phyloP scores from a whole-genome alignment of 2,888 invertebrate species.

The Standfussiana lucernea region DNA sequence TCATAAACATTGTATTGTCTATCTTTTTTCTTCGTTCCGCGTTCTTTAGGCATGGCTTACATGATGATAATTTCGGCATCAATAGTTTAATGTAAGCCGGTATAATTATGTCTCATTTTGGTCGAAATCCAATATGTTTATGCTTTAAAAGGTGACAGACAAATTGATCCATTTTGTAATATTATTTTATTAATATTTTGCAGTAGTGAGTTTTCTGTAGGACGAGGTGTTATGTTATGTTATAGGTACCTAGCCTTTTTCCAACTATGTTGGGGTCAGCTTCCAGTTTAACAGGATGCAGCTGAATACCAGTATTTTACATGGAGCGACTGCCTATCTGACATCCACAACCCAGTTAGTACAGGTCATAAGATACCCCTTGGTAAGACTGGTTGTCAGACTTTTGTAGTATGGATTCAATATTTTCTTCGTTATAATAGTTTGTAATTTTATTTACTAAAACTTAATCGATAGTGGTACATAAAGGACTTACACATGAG shows the following conservation, averaged over 20 bases:
- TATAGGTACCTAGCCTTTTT: not conserved
- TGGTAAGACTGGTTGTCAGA: too few relatives aligned
- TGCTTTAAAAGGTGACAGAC: not conserved
- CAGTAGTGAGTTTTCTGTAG: too few relatives aligned
- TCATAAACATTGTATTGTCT: slow-evolving; percentile 40
- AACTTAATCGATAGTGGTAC: too few relatives aligned
- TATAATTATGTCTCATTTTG: not conserved
- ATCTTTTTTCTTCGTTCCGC: slow-evolving; percentile 8
- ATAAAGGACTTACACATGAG: too few relatives aligned
- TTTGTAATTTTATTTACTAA: too few relatives aligned
- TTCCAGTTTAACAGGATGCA: not conserved
- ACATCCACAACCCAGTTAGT: not conserved
- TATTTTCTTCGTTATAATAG: too few relatives aligned
- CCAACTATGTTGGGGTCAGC: not conserved
- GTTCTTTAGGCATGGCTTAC: slow-evolving; percentile 15
- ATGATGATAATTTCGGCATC: not conserved
- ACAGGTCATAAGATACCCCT: not conserved
- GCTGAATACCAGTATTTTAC: not conserved
- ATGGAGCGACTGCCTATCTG: not conserved
- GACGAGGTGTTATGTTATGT: too few relatives aligned
- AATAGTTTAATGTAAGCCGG: not conserved
- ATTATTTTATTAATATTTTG: not conserved
- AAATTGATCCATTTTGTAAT: not conserved
- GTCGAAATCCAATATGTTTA: not conserved
- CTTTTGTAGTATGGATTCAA: too few relatives aligned